Percentiles rank a stretch among this genome's conserved stretches.
Conservation (phyloP, 2,113 vertebrate species). For the Brevimyrus niger region DNA sequence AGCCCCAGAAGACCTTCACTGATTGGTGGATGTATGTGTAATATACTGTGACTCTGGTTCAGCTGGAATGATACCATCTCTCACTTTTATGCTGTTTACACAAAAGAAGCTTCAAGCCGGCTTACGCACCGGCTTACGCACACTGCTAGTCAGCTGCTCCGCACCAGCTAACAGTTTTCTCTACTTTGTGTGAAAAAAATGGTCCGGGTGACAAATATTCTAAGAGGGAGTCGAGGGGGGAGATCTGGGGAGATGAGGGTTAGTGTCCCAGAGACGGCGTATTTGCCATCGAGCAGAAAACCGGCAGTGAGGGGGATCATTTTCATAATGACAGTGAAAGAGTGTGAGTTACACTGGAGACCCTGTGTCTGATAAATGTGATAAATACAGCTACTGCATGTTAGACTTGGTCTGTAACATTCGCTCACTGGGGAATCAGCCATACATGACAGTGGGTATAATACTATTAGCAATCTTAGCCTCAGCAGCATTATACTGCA, state of each 20-base stretch:
- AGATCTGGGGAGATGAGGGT: not conserved
- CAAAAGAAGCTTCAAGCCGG: not conserved
- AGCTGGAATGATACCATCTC: not conserved
- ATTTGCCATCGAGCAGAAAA: not conserved
- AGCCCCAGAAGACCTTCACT: not conserved
- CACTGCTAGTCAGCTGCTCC: not conserved
- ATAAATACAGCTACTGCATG: not conserved
- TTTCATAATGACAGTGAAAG: not conserved
- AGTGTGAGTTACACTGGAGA: not conserved
- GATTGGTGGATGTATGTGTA: not conserved
- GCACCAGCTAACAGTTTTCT: not conserved
- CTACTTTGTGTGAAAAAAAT: not conserved
- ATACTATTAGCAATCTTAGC: not conserved
- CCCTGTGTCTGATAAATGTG: not conserved
- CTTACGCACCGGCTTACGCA: not conserved
- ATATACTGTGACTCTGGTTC: not conserved
- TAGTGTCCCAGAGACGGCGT: not conserved
- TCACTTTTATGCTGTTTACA: not conserved
- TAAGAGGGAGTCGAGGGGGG: not conserved
- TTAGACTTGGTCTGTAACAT: not conserved
- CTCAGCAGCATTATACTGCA: not conserved
- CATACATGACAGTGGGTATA: not conserved
- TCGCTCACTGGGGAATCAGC: not conserved
- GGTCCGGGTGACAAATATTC: not conserved
- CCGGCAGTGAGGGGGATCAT: not conserved